Evolutionary conservation across 1,140 invertebrate species (phyloP), one percentile per base, ranked within the genome.

Genomic region (Stegodyphus mimosarum): DNA sequence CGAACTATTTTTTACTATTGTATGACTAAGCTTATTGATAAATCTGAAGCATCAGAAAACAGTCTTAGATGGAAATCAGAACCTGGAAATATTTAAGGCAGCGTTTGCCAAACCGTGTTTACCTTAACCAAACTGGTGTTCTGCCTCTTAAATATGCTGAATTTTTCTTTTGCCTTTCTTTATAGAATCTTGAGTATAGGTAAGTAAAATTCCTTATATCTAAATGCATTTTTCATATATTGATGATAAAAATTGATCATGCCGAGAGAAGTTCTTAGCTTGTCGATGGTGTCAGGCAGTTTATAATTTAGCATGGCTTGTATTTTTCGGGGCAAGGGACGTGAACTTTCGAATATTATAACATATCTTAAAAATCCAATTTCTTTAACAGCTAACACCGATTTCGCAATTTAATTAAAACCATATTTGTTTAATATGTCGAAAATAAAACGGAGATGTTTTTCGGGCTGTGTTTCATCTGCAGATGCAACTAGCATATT

Each of bases 401-500:
- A 88, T 69, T 83, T 86, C 10, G 73, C 76, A 48, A 88, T 75
- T 89, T 90, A 0, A 90, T 77, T 72, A 6, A 91, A 52, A 17
- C 87, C 86, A 76, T 88, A 87, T n/a, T 88, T 50, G 9, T 83
- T 5, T 3, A 9, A 80, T 53, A 17, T 55, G 91, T 87, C 5
- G 87, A 79, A 50, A 87, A 49, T n/a, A 52, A 85, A 33, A 9
- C 78, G 63, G 4, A 92, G 72, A 77, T 92, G 89, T 10, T 71
- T 48, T 4, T 88, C 63, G 74, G 92, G 91, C 15, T 89, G 87
- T 15, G 89, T 87, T 78, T 87, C 88, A n/a, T 83, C 83, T 7
- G 87, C 69, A 2, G 89, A 90, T 60, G 88, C 91, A 7, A 94
- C 88, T 4, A 93, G 88, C 51, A 93, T 90, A 87, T 93, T 92